These are phyloP conservation scores for Conus ventricosus DNA, from an alignment of 1,140 invertebrate species.

Conservation along the genomic window DNA sequence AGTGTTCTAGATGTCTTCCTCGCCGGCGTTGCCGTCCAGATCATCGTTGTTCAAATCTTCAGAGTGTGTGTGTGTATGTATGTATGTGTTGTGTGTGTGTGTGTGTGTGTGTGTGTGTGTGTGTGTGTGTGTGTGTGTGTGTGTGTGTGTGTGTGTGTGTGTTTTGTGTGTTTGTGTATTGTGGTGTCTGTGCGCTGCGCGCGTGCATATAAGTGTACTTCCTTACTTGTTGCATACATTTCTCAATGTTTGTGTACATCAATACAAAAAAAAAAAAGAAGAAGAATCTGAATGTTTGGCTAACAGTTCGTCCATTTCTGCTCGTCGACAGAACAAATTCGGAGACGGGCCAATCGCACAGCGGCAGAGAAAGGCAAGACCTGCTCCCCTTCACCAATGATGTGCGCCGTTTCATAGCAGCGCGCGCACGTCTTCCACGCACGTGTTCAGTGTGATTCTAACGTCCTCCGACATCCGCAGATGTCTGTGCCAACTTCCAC, in stretches of 20 bases:
- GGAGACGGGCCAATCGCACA: constrained; percentile 25
- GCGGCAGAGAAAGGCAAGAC: constrained; percentile 29
- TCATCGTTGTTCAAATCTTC: no score
- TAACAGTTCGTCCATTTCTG: not conserved
- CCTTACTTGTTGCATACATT: not conserved
- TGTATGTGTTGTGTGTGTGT: not conserved
- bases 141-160: not conserved
- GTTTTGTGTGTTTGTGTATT: not conserved
- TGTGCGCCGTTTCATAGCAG: constrained; percentile 38
- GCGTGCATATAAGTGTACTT: not conserved
- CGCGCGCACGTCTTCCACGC: not conserved
- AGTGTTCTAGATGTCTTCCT: not conserved
- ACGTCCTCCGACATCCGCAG: not conserved
- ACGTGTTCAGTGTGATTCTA: not conserved
- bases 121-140: constrained; percentile 8
- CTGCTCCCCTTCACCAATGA: constrained; percentile 26
- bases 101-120: constrained; percentile 6
- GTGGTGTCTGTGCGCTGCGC: not conserved
- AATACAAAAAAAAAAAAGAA: no score
- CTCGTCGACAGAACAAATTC: constrained; percentile 25
- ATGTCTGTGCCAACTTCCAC: not conserved
- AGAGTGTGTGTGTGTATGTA: not conserved
- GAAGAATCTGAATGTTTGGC: not conserved
- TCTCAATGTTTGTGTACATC: not conserved
- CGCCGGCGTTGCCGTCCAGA: not conserved